Conservation (phyloP, 37 sponge, comb jelly and placozoan species). For the Haliclona indistincta region DNA sequence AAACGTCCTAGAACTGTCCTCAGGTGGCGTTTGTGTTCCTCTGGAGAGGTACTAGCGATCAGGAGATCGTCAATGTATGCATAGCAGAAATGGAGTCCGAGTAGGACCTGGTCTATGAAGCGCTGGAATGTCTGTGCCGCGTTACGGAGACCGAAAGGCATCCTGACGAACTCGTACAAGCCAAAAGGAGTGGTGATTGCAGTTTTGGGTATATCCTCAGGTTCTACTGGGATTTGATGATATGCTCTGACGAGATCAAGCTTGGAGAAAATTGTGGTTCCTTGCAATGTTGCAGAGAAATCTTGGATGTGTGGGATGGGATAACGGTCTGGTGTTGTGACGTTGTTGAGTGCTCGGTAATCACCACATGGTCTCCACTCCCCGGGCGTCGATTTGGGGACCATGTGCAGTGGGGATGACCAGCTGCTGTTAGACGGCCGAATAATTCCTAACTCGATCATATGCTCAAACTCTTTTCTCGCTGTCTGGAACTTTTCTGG, state of each 20-base stretch:
- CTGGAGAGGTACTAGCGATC: conserved; percentile 23
- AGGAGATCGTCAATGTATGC: conserved; percentile 54
- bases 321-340: conserved; percentile 48
- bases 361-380: conserved; percentile 72
- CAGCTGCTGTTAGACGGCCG: conserved; percentile 33
- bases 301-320: conserved; percentile 66
- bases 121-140: conserved; percentile 66
- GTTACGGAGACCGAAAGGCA: conserved; percentile 65
- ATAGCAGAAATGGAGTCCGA: conserved; percentile 40
- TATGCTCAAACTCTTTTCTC: conserved; percentile 16
- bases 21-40: conserved; percentile 44
- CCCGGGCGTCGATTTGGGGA: conserved; percentile 40
- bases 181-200: conserved; percentile 64
- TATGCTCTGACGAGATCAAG: conserved; percentile 50
- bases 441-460: conserved; percentile 29
- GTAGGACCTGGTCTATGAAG: conserved; percentile 55
- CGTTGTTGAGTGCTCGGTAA: conserved; percentile 54
- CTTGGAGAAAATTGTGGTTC: conserved; percentile 42
- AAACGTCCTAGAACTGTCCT: no score
- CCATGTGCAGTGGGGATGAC: conserved; percentile 47
- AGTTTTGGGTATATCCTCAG: conserved; percentile 48
- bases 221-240: conserved; percentile 55
- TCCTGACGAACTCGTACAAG: conserved; percentile 47
- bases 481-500: conserved; percentile 19
- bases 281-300: conserved; percentile 36